A percentile compares a stretch with the other conserved stretches of the same genome.
Conservation (phyloP, 2,113 vertebrate genomes). For the Ailuropoda melanoleuca region DNA sequence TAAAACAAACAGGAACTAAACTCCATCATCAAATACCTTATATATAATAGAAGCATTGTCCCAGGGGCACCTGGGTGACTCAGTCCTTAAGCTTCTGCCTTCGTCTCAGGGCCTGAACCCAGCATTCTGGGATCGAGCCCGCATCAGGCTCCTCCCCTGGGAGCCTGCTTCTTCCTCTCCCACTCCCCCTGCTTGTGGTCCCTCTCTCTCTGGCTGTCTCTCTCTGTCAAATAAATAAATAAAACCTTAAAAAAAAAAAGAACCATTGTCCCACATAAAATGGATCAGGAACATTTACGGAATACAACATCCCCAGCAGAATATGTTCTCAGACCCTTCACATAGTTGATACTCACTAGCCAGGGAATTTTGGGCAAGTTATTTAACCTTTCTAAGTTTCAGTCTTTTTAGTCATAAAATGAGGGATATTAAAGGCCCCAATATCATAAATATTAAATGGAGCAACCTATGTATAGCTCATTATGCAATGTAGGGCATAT, state of each 20-base stretch:
- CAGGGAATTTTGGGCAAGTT: neutral
- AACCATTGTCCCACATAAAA: neutral
- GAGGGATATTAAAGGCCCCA: neutral
- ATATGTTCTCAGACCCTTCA: neutral
- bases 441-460: neutral
- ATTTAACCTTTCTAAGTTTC: neutral
- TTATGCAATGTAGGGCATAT: neutral
- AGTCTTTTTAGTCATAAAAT: neutral
- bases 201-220: too few species aligned
- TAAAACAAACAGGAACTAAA: neutral
- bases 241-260: too few species aligned
- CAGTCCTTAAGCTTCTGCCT: too few species aligned
- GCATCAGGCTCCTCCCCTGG: too few species aligned
- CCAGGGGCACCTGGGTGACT: too few species aligned
- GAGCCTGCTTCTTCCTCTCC: too few species aligned
- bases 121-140: too few species aligned
- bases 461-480: neutral
- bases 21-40: neutral
- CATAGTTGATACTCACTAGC: neutral
- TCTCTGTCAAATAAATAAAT: too few species aligned
- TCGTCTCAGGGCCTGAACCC: too few species aligned
- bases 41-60: neutral
- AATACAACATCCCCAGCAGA: neutral
- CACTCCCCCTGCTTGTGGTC: too few species aligned
- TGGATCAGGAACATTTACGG: neutral